Evolutionary conservation across 2,113 vertebrate species (phyloP).

Genomic region (Cinclus cinclus): DNA sequence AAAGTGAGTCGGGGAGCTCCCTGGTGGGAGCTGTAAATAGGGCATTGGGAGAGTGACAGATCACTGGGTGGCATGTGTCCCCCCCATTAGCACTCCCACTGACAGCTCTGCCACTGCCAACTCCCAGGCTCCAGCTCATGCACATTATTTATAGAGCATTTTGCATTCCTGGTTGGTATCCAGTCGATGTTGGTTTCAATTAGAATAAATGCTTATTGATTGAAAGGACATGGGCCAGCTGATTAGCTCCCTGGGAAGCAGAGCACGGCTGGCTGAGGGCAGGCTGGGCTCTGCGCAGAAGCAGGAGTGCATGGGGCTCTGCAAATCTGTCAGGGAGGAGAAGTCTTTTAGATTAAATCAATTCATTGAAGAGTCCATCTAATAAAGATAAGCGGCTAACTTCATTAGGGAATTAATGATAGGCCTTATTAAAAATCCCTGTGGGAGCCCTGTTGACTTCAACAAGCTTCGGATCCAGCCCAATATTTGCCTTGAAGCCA

Average conservation of each 20-base stretch:
- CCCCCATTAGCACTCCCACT: conserved; percentile 5
- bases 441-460: background rate
- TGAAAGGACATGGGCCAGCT: conserved; percentile 8
- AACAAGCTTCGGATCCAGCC: background rate
- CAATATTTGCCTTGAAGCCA: background rate
- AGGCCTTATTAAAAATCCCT: background rate
- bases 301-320: background rate
- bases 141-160: conserved; percentile 37
- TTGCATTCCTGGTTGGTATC: conserved; percentile 29
- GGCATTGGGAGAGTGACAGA: conserved; percentile 43
- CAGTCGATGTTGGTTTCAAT: conserved; percentile 56
- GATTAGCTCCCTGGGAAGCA: conserved; percentile 40
- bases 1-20: conserved; percentile 49
- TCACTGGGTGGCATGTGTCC: conserved; percentile 25
- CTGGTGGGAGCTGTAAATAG: conserved; percentile 51
- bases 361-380: background rate
- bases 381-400: conserved; percentile 36
- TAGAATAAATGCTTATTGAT: conserved; percentile 61
- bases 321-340: conserved; percentile 12
- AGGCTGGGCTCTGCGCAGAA: background rate
- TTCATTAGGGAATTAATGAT: conserved; percentile 31
- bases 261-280: background rate
- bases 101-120: conserved; percentile 3
- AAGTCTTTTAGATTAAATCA: conserved; percentile 28
- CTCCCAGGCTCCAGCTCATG: conserved; percentile 4